These are phyloP conservation scores for Drosophila prolongata DNA, from an alignment of 2,888 invertebrate genomes.

Conservation along the genomic window DNA sequence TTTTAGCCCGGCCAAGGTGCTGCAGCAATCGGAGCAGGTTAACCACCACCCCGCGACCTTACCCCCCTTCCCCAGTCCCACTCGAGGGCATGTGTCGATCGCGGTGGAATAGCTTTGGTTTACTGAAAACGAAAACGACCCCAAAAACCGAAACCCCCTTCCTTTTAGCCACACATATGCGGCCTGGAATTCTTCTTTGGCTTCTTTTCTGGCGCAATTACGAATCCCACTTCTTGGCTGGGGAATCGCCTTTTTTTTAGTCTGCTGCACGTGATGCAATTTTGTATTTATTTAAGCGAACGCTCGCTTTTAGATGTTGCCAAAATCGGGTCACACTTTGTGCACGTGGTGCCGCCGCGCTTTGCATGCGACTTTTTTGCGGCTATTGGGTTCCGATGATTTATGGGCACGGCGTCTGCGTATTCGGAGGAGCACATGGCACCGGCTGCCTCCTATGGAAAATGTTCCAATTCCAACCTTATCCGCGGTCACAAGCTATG, in stretches of 20 bases:
- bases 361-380: constrained; percentile 34
- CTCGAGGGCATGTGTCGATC: constrained; percentile 36
- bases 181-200: constrained; percentile 1
- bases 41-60: not conserved
- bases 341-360: constrained; percentile 56
- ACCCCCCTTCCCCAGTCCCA: too few species aligned
- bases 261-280: constrained; percentile 47
- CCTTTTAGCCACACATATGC: constrained; percentile 11
- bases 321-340: constrained; percentile 72
- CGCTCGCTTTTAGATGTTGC: constrained; percentile 15
- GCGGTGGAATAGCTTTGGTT: constrained; percentile 16
- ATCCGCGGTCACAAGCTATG: constrained; percentile 6
- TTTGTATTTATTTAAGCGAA: constrained; percentile 36
- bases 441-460: constrained; percentile 5
- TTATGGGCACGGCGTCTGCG: constrained; percentile 51
- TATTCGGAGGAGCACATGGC: constrained; percentile 28
- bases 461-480: not conserved
- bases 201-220: constrained; percentile 21
- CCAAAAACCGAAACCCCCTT: not conserved
- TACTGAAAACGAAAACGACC: constrained; percentile 44
- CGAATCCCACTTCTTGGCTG: constrained; percentile 13
- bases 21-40: constrained; percentile 6
- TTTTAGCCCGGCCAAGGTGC: constrained; percentile 34
- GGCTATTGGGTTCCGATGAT: constrained; percentile 51
- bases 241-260: constrained; percentile 5